Conservation (phyloP, 2,797 vertebrate species). For the Epinephelus coioides region DNA sequence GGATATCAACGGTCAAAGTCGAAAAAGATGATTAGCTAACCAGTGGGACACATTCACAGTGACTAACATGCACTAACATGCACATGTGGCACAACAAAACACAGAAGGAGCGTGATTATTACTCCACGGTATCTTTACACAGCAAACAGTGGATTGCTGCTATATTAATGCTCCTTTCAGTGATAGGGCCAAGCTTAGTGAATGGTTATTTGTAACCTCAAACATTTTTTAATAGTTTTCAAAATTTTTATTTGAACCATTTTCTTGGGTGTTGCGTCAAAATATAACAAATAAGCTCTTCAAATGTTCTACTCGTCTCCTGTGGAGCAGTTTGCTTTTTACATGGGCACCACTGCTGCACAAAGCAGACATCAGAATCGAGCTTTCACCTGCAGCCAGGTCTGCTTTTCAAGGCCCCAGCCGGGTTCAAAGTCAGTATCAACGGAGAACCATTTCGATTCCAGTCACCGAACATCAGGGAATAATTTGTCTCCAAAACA, state of each 20-base stretch:
- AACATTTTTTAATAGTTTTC: neutral
- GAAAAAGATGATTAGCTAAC: too few relatives aligned
- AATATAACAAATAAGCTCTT: slow-evolving; percentile 2
- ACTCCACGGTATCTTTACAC: too few relatives aligned
- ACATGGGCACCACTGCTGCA: neutral
- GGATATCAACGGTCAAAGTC: too few relatives aligned
- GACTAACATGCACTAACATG: too few relatives aligned
- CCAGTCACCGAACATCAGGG: slow-evolving; percentile 4
- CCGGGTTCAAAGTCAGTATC: slow-evolving; percentile 5
- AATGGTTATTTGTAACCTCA: neutral
- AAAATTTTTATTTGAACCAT: too few relatives aligned
- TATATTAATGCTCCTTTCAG: too few relatives aligned
- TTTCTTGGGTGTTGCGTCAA: neutral
- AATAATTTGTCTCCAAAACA: slow-evolving; percentile 23
- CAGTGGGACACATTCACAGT: too few relatives aligned
- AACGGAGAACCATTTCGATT: slow-evolving; percentile 26
- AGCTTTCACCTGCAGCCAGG: slow-evolving; percentile 12
- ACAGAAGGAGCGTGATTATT: too few relatives aligned
- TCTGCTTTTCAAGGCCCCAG: neutral
- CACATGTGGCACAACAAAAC: too few relatives aligned
- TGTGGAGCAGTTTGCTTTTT: slow-evolving; percentile 1
- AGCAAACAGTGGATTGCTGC: too few relatives aligned
- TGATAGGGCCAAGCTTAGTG: too few relatives aligned
- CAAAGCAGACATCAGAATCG: slow-evolving; percentile 24
- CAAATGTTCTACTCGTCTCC: neutral